These are phyloP conservation scores for Microtus montanus DNA, from an alignment of 2,113 vertebrate species.

Conservation along the genomic window DNA sequence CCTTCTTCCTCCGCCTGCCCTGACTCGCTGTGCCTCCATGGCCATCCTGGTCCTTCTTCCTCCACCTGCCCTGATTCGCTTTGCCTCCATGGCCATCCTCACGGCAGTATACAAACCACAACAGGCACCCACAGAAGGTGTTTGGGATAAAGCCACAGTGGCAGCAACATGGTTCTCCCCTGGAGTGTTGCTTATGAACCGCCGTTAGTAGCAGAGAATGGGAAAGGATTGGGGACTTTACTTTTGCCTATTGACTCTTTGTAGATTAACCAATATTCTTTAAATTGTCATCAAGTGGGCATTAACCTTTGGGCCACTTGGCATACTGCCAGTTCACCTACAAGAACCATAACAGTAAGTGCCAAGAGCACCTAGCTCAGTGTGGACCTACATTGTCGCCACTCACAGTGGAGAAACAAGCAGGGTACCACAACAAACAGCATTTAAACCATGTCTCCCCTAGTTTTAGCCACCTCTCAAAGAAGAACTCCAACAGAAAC, in stretches of 20 bases:
- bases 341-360: not conserved
- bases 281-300: not conserved
- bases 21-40: accelerated
- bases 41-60: not conserved
- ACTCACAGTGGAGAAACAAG: not conserved
- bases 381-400: not conserved
- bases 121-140: not conserved
- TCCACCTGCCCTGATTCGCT: not conserved
- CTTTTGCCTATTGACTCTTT: not conserved
- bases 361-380: not conserved
- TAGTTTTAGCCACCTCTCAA: not conserved
- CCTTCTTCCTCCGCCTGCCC: too few species aligned
- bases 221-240: not conserved
- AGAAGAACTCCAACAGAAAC: not conserved
- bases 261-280: not conserved
- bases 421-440: not conserved
- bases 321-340: not conserved
- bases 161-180: not conserved
- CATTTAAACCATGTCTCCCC: not conserved
- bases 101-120: not conserved
- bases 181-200: not conserved
- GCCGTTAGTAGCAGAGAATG: not conserved
- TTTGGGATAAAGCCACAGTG: not conserved
- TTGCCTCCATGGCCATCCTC: not conserved
- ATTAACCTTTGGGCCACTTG: not conserved